These are phyloP conservation scores for Philopotamus ludificatus DNA, from an alignment of 1,140 invertebrate genomes.

Conservation along the genomic window DNA sequence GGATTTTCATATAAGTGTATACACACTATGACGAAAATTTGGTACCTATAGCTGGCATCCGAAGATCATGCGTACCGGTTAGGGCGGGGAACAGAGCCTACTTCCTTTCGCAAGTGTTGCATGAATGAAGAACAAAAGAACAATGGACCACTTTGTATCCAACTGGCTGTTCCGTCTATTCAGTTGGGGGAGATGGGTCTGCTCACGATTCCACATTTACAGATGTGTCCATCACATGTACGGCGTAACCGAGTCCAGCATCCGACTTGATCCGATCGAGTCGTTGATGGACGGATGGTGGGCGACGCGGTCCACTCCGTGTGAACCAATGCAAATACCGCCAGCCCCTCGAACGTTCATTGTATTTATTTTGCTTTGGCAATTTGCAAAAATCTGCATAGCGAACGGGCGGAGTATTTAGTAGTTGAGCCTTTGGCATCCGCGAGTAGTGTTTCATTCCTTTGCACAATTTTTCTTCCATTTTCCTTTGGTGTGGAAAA, in stretches of 20 bases:
- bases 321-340: too few species aligned
- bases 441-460: constrained; percentile 20
- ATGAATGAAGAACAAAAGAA: constrained; percentile 31
- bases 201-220: constrained; percentile 14
- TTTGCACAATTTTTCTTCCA: constrained; percentile 27
- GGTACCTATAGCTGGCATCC: too few species aligned
- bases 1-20: too few species aligned
- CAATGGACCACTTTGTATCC: constrained; percentile 22
- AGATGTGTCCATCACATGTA: constrained; percentile 18
- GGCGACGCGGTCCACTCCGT: too few species aligned
- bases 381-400: not conserved
- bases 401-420: not conserved
- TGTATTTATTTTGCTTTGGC: too few species aligned
- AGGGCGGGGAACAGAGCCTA: not conserved
- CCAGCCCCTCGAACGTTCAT: too few species aligned
- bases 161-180: constrained; percentile 19
- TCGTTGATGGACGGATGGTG: not conserved
- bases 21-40: too few species aligned
- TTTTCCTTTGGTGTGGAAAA: constrained; percentile 23
- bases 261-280: not conserved
- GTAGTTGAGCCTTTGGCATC: not conserved
- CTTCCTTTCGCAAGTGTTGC: constrained; percentile 23
- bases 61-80: not conserved
- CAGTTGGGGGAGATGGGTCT: constrained; percentile 18
- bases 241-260: not conserved